Percentiles rank a stretch among this genome's conserved stretches.
Conservation (phyloP, 2,113 vertebrate species). For the Oreochromis niloticus region DNA sequence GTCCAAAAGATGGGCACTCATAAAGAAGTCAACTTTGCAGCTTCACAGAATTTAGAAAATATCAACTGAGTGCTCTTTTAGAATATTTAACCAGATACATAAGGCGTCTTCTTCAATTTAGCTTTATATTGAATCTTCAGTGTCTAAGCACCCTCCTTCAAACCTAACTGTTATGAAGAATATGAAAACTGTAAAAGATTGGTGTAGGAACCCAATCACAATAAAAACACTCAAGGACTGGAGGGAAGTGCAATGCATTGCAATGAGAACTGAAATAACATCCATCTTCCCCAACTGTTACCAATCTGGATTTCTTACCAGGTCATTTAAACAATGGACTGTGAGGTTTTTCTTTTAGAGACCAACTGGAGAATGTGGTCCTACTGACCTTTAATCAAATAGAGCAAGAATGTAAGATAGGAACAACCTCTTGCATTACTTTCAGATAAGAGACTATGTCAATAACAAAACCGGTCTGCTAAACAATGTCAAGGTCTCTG, state of each 20-base stretch:
- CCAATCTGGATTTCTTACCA: neutral
- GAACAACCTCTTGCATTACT: neutral
- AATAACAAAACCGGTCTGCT: neutral
- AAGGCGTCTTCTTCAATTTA: neutral
- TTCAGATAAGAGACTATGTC: neutral
- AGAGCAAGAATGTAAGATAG: neutral
- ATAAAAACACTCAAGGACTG: neutral
- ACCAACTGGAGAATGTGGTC: neutral
- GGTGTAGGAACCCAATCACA: neutral
- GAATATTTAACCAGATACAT: neutral
- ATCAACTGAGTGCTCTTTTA: neutral
- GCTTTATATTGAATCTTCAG: neutral
- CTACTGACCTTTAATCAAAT: neutral
- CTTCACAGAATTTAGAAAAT: neutral
- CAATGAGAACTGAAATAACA: neutral
- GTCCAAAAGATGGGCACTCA: neutral
- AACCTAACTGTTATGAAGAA: neutral
- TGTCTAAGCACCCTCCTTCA: neutral
- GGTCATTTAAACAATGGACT: neutral
- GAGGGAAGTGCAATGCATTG: neutral
- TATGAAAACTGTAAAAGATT: neutral
- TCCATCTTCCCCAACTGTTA: neutral
- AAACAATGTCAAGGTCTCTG: neutral
- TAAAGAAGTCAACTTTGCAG: neutral
- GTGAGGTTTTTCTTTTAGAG: neutral